Base-by-base conservation (phyloP, 1,140 invertebrate genomes). In the Euura lappo region DNA sequence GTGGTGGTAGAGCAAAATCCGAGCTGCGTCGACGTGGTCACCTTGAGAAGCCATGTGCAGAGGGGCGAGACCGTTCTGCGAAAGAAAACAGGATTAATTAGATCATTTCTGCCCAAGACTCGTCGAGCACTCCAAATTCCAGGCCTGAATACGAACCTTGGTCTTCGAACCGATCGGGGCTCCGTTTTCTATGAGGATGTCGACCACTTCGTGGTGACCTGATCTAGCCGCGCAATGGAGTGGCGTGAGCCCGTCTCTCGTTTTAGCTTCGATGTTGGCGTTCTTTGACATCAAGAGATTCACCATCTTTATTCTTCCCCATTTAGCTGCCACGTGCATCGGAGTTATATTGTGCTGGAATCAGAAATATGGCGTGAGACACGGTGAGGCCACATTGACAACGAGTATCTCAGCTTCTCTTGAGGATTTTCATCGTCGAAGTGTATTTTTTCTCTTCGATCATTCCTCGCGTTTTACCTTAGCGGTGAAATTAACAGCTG, bases 131-230 rank as follows among this genome's bases (percentile, higher is more conserved):
- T 28, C 43, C 11, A 13, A 45, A 10, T 68, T 68, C 8, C 11
- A 43, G 3, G 0, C 44, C 67, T 68, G 28, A 10, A n/a, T 66
- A 73, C 44, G 72, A 84, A 97, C 96, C 91, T 99, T 99, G n/a
- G 98, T 99, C 88, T 99, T 99, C 45, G 97, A 95, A 68, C 95
- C 92, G 81, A 99, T 97, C 1, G 97, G 97, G 8, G 97, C 97
- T 47, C 95, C 94, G 80, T 96, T 94, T 79, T 97, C 94, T 44
- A 99, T 90, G 7, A 99, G 88, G 70, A 97, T 89, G 77, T 98
- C 95, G 8, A 99, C 97, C 0, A 99, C 98, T 80, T 95, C 93
- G 77, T 98, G 96, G 87, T 99, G 98, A 2, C 98, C 99, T 67
- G 96, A 98, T 65, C 98, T 90, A 6, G 98, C 96, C 0, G 97